These are phyloP conservation scores for Nephrotoma guestfalica DNA, from an alignment of 2,888 invertebrate genomes.

Conservation along the genomic window DNA sequence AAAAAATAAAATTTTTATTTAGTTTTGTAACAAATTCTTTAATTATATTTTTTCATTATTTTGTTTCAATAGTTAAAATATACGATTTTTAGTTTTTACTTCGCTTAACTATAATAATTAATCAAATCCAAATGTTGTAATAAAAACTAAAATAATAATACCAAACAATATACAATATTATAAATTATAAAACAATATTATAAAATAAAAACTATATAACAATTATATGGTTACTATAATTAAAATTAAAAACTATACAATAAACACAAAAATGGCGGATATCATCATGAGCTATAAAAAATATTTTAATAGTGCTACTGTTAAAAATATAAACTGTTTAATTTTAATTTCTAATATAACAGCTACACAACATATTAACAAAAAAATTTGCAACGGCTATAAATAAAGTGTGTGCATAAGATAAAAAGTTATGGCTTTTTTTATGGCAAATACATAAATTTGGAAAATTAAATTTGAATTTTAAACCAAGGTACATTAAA, in stretches of 20 bases:
- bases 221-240: neutral
- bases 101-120: neutral
- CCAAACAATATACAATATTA: neutral
- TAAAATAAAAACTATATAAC: neutral
- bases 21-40: neutral
- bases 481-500: too few species aligned
- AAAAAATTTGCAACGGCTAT: neutral
- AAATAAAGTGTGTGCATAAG: neutral
- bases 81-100: neutral
- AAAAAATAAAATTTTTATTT: neutral
- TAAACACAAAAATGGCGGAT: neutral
- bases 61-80: neutral
- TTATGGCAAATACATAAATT: too few species aligned
- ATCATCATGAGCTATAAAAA: neutral
- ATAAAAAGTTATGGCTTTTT: neutral
- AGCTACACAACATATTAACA: neutral
- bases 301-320: neutral
- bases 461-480: too few species aligned
- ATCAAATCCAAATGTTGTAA: neutral
- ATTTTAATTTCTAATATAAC: neutral
- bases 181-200: too few species aligned
- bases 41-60: neutral
- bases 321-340: neutral
- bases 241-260: neutral
- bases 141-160: neutral